phyloP scores from a whole-genome alignment of 53 echinoderm and acorn worm genomes.

The Glandiceps talaboti region DNA sequence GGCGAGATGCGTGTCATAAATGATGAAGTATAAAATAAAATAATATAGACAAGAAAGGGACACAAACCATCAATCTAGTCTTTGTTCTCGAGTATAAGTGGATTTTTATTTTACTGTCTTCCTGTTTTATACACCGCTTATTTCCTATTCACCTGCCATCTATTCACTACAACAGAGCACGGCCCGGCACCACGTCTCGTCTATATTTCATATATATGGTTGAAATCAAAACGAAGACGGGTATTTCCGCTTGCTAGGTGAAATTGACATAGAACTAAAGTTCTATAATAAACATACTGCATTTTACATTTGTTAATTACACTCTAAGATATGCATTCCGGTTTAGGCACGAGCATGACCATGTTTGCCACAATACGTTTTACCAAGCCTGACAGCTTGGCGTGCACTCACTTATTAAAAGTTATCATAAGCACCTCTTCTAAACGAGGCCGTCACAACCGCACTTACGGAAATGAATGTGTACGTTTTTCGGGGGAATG shows the following conservation, averaged over 20 bases:
- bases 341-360: not conserved
- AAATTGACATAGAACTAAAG: not conserved
- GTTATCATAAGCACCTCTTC: not conserved
- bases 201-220: too few species aligned
- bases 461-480: not conserved
- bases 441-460: not conserved
- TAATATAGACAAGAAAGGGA: not conserved
- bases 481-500: conserved; percentile 1
- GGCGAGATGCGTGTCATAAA: not conserved
- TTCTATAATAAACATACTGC: not conserved
- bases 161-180: too few species aligned
- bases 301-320: not conserved
- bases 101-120: not conserved
- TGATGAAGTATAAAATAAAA: not conserved
- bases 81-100: not conserved
- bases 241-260: not conserved
- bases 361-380: not conserved
- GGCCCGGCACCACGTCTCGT: too few species aligned
- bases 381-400: not conserved
- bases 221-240: too few species aligned
- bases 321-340: not conserved
- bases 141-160: not conserved
- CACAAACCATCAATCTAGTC: not conserved
- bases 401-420: not conserved
- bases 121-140: not conserved